Base-by-base conservation (phyloP, 1,140 invertebrate genomes). In the Lordiphosa mommai region DNA sequence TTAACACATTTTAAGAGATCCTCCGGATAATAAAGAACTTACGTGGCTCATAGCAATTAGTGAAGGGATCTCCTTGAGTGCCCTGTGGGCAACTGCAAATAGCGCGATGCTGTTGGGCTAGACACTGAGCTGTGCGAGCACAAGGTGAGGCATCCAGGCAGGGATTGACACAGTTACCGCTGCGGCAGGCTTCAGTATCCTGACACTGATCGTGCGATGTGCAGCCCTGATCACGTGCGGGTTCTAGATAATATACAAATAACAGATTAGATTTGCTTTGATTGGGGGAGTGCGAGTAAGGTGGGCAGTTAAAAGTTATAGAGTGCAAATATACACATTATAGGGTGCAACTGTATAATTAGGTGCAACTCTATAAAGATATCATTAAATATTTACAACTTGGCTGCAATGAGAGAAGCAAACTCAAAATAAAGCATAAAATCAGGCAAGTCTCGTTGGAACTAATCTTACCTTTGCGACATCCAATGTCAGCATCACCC, bases 401-500 rank as follows among this genome's bases (percentile, higher is more conserved):
- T 70, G 53, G 72, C 70, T 87, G 84, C 29, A 87, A 79, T 72
- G 71, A 87, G 12, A 87, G 3, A 86, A 85, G 72, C 77, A 77
- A 68, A 80, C 71, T 76, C 58, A 53, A 76, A 61, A 51, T 69
- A 71, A 73, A 57, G 56, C 58, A 65, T 37, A 36, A 10, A 27
- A 1, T 12, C 12, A 17, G 3, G 29, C n/a, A 2, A 13, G 13
- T 20, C 9, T 43, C 7, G 3, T 1, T 29, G 1, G 10, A 37
- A 8, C 13, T 1, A 9, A 14, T 23, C 76, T 47, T 38, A 80
- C 95, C 93, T 91, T 91, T 91, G 74, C 91, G 92, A 88, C 96
- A 97, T 88, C 94, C 92, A 46, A 94, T 92, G 65, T 96, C 95
- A 6, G 96, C 95, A 88, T 97, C 95, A 58, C 96, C 96, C 61